Evolutionary conservation across 2,797 vertebrate genomes (phyloP).

Genomic region (Tiaroga cobitis): DNA sequence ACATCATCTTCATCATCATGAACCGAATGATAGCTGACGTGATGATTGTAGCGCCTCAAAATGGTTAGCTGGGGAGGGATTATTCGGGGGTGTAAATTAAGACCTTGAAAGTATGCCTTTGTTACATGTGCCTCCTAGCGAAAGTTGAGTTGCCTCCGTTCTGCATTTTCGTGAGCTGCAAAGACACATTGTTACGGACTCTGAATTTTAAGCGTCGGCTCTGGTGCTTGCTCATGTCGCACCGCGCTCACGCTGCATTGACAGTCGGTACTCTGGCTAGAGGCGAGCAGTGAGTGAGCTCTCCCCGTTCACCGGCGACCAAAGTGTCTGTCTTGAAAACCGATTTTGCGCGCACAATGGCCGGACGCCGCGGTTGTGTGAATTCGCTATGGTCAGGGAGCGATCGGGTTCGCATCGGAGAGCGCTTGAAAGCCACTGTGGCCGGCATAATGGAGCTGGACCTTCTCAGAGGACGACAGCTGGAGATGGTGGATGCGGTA

Average conservation of each 20-base stretch:
- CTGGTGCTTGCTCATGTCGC: slow-evolving; percentile 37
- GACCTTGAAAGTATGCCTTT: slow-evolving; percentile 23
- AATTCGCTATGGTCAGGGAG: slow-evolving; percentile 83
- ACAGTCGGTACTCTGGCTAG: slow-evolving; percentile 59
- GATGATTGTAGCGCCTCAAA: background rate
- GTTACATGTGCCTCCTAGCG: slow-evolving; percentile 26
- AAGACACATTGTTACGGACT: slow-evolving; percentile 39
- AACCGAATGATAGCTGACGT: slow-evolving; percentile 21
- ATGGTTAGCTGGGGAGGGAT: slow-evolving; percentile 19
- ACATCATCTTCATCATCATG: slow-evolving; percentile 36
- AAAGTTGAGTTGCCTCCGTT: slow-evolving; percentile 54
- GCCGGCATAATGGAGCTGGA: slow-evolving; percentile 85
- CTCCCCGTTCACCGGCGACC: slow-evolving; percentile 34
- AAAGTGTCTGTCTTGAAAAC: slow-evolving; percentile 9
- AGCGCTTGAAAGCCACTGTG: slow-evolving; percentile 82
- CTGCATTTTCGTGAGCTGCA: background rate
- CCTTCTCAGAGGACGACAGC: slow-evolving; percentile 78
- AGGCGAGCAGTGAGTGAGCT: slow-evolving; percentile 3
- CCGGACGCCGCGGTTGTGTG: slow-evolving; percentile 76
- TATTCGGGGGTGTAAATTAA: background rate
- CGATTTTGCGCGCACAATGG: slow-evolving; percentile 69
- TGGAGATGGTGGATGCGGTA: slow-evolving; percentile 76
- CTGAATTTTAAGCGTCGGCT: slow-evolving; percentile 55
- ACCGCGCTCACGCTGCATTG: slow-evolving; percentile 51
- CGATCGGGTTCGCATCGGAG: slow-evolving; percentile 82